phyloP scores from a whole-genome alignment of 2,888 invertebrate genomes.

The Iphiclides podalirius region DNA sequence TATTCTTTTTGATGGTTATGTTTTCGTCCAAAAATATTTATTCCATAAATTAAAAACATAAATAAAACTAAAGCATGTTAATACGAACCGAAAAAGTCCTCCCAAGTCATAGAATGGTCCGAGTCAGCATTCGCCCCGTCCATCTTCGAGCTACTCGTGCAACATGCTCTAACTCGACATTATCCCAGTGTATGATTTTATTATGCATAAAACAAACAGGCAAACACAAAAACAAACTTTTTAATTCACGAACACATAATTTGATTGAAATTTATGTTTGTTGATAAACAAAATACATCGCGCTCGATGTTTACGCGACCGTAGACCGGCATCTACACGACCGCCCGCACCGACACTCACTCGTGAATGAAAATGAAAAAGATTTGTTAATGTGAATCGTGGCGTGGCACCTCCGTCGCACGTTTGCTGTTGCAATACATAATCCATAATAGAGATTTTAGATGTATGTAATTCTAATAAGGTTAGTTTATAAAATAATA shows the following conservation, averaged over 20 bases:
- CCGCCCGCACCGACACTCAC: conserved; percentile 41
- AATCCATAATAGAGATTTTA: conserved; percentile 7
- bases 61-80: too few species aligned
- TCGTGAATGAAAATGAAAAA: conserved; percentile 55
- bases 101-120: conserved; percentile 86
- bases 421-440: conserved; percentile 7
- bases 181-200: conserved; percentile 25
- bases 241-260: conserved; percentile 28
- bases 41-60: too few species aligned
- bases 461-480: neutral
- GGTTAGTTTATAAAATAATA: too few species aligned
- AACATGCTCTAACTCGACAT: conserved; percentile 46
- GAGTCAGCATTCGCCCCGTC: conserved; percentile 81
- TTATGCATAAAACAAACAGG: conserved; percentile 20
- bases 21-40: too few species aligned
- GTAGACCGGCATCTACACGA: conserved; percentile 35
- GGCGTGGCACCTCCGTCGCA: neutral
- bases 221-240: conserved; percentile 26
- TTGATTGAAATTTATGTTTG: conserved; percentile 40
- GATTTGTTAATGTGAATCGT: conserved; percentile 19
- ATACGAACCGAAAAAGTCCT: conserved; percentile 85
- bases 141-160: conserved; percentile 58
- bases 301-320: conserved; percentile 32
- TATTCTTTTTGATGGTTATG: too few species aligned
- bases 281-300: conserved; percentile 69